Base-by-base conservation (phyloP, 2,113 vertebrate species). In the Pleuronectes platessa region DNA sequence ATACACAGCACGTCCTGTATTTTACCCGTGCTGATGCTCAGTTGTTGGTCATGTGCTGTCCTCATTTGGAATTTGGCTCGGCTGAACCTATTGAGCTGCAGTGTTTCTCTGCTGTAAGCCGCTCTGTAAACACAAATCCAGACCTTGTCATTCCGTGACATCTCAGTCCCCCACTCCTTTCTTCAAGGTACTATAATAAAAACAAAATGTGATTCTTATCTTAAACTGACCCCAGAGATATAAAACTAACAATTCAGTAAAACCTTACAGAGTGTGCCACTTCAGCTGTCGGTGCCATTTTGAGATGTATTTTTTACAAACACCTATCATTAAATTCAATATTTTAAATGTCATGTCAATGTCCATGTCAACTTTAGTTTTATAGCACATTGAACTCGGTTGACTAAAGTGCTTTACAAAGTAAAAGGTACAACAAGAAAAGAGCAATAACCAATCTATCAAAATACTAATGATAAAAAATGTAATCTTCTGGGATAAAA, bases 121-220 rank as follows among this genome's bases (percentile, higher is more conserved):
- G 1, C 35, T 63, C 63, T 67, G 53, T 74, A 76, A 78, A 76
- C 76, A 86, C 26, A 26, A 61, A 67, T 69, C 45, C 60, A 45
- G 53, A 49, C 60, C 18, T 21, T 72, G 54, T 49, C 14, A 12
- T 18, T 61, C 68, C 71, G 68, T 37, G 61, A 68, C 40, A 12
- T 72, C 65, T 79, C 74, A 74, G 21, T 18, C 26, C 49, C 27
- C 8, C 14, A 0, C 51, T 20, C n/a, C 51, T 54, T 14, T 49
- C 1, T 49, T 49, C 15, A n/a, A 20, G 18, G 20, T 7, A 54
- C 51, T 53, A 21, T 62, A 26, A 10, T 51, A 26, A 53, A 53
- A 8, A 18, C 3, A 27, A 18, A 9, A 7, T n/a, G 1, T 5
- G 12, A 49, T 49, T 17, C 51, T 54, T 54, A 54, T 0, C 11